phyloP scores from a whole-genome alignment of 37 sponge, comb jelly and placozoan genomes.

The Eunapius fragilis region DNA sequence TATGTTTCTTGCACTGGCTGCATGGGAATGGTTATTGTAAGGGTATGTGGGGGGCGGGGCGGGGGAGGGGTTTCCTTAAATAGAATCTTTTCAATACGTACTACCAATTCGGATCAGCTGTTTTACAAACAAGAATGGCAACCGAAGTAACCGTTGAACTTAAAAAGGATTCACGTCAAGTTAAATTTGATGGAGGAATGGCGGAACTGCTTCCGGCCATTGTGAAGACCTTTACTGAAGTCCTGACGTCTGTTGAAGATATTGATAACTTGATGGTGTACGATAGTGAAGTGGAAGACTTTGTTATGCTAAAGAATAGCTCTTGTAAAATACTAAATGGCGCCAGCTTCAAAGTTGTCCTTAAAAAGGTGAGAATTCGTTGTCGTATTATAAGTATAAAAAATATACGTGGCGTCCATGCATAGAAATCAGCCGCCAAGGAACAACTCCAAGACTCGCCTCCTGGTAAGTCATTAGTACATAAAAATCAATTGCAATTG shows the following conservation, averaged over 20 bases:
- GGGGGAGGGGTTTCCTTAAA: no score
- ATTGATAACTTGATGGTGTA: not conserved
- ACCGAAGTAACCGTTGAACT: not conserved
- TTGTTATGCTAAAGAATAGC: not conserved
- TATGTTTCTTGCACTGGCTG: no score
- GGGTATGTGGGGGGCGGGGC: no score
- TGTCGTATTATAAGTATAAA: not conserved
- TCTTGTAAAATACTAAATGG: not conserved
- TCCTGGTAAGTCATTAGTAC: no score
- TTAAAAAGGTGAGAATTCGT: not conserved
- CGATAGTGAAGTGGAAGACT: not conserved
- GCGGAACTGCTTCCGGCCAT: not conserved
- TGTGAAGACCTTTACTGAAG: not conserved
- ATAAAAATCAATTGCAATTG: no score
- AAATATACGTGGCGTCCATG: no score
- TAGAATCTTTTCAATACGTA: no score
- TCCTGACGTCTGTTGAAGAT: not conserved
- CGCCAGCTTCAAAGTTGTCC: not conserved
- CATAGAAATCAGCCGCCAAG: no score
- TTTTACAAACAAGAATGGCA: no score
- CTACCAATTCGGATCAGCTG: no score
- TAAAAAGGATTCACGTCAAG: not conserved
- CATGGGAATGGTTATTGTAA: no score
- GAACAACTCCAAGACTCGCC: no score
- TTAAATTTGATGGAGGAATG: not conserved